Base-by-base conservation (phyloP, 2,113 vertebrate species). In the Takifugu flavidus region DNA sequence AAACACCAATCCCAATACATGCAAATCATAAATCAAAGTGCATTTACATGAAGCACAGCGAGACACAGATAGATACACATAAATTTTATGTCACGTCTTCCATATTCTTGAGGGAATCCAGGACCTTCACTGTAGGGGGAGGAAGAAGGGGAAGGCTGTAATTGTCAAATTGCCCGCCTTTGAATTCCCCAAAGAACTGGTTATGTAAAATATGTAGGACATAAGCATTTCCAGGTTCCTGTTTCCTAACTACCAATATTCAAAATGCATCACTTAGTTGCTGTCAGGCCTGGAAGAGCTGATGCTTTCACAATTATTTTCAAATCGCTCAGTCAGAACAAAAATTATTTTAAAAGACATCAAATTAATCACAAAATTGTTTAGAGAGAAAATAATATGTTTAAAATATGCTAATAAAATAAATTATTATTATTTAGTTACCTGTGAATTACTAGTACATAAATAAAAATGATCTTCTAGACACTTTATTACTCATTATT, bases 111-210 rank as follows among this genome's bases (percentile, higher is more conserved):
- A 26, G 80, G 82, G 87, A 89, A 78, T 75, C 63, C 25, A 7
- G 43, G n/a, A 56, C 55, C 80, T 73, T 77, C 59, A 49, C 25
- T 27, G 50, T 8, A 13, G 20, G 42, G 54, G 51, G 46, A 7
- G 39, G 39, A n/a, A 14, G 8, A 42, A 15, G 46, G 60, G 65
- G 49, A 34, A 13, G 39, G 72, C 50, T 72, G 62, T 74, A 83
- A 82, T 79, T 82, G 83, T 88, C 76, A 83, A 83, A 79, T 83
- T 76, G 74, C 80, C 83, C 74, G 64, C 83, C 70, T 76, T 77
- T 80, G 15, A 86, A 88, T 82, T 87, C 86, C 82, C 85, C 57
- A 62, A 76, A 79, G 83, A 80, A 77, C 79, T 78, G 76, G 76
- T 55, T 72, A 83, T 89, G 80, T 87, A 88, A 87, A 20, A 88